Percentiles rank a stretch among this genome's conserved stretches.
Evolutionary conservation across 2,797 vertebrate species (phyloP).

Genomic region (Cyprinella venusta): DNA sequence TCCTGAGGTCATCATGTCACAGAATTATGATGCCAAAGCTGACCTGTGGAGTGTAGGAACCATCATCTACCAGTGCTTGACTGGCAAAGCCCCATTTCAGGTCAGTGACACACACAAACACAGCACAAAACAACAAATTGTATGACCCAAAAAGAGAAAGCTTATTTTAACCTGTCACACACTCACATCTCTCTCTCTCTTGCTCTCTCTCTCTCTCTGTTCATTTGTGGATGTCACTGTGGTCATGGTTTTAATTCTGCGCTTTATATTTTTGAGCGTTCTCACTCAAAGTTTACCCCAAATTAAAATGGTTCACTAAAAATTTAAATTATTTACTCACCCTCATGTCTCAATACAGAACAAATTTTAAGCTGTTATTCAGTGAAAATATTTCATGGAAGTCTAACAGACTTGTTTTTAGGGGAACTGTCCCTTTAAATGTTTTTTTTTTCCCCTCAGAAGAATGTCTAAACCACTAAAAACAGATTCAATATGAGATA

Average conservation of each 20-base stretch:
- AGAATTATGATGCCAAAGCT: conserved; percentile 96
- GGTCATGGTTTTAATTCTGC: not conserved
- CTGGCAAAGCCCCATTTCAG: conserved; percentile 96
- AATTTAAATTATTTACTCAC: not conserved
- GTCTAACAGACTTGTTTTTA: not conserved
- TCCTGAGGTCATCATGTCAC: conserved; percentile 98
- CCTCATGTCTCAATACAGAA: not conserved
- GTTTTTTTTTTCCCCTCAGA: not conserved
- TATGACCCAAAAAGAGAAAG: not conserved
- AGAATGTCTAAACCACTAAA: not conserved
- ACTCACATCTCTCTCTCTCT: not conserved
- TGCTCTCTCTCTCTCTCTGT: not conserved
- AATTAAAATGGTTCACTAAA: not conserved
- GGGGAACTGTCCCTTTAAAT: not conserved
- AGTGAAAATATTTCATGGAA: not conserved
- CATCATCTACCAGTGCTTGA: conserved; percentile 95
- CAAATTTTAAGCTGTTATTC: not conserved
- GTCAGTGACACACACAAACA: conserved; percentile 68
- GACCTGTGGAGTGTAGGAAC: conserved; percentile 99
- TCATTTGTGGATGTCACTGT: not conserved
- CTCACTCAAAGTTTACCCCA: not conserved
- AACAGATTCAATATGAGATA: not conserved
- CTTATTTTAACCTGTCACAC: not conserved
- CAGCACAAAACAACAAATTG: not conserved
- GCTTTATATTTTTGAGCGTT: not conserved